Evolutionary conservation across 2,888 invertebrate genomes (phyloP).

Genomic region (Machimus rusticus): DNA sequence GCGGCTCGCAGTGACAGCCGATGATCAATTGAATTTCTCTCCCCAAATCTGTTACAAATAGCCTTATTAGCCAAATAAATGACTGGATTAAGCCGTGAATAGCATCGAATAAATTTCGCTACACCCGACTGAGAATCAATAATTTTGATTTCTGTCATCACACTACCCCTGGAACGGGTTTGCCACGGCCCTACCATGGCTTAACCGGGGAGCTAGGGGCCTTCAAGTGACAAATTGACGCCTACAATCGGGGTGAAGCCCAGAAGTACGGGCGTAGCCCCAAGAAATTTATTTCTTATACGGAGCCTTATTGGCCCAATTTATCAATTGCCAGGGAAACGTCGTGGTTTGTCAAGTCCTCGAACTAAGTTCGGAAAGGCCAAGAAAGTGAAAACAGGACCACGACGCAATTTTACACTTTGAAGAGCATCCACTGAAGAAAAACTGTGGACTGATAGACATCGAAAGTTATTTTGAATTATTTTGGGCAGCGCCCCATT

Average conservation of each 20-base stretch:
- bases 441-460: neutral
- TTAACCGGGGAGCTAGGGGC: neutral
- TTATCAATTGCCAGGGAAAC: slow-evolving; percentile 26
- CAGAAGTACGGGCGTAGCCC: neutral
- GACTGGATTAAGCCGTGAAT: slow-evolving; percentile 39
- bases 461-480: slow-evolving; percentile 2
- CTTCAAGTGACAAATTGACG: slow-evolving; percentile 37
- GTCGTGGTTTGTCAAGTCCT: slow-evolving; percentile 33
- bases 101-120: slow-evolving; percentile 37
- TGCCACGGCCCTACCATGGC: neutral
- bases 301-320: slow-evolving; percentile 25
- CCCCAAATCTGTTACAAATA: slow-evolving; percentile 40
- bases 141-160: slow-evolving; percentile 41
- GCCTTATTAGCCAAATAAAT: slow-evolving; percentile 40
- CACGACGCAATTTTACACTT: slow-evolving; percentile 6
- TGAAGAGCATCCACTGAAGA: neutral
- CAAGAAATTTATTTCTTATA: slow-evolving; percentile 36
- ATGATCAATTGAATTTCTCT: slow-evolving; percentile 38
- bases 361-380: neutral
- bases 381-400: neutral
- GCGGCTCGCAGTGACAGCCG: neutral
- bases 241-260: slow-evolving; percentile 17
- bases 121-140: slow-evolving; percentile 31
- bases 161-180: neutral
- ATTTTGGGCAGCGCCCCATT: neutral